Evolutionary conservation across 92 coral and sea anemone species (phyloP), one percentile per base, ranked within the genome.

Genomic region (Pocillopora meandrina): DNA sequence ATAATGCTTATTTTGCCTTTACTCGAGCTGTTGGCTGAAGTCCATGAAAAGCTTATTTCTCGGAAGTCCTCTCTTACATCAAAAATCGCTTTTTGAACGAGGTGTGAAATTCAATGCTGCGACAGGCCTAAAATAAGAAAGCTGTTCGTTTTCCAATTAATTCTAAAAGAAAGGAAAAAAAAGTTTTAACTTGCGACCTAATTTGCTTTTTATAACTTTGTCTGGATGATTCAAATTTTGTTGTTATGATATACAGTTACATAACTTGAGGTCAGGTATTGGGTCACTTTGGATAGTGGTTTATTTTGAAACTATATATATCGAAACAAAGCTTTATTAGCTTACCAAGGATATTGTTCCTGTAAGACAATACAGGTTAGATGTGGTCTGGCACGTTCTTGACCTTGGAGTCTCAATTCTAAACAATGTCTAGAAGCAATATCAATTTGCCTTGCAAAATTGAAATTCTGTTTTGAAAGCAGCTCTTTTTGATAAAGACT

Each of bases 251-350:
- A 42, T 42, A 42, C 10, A 10, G 66, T 71, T 68, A 70, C 77
- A 49, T 34, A 75, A 69, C 33, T 2, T 19, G 21, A 58, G 36
- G 56, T 21, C 19, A 23, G 78, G 5, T 10, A 1, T 8, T 15
- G 10, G 70, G 70, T 66, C 65, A 80, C 2, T 26, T 13, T 55
- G 55, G 52, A 17, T 31, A 42, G 61, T 4, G 84, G 65, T 17
- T 71, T 59, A 70, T 36, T 71, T 59, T 59, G 68, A 71, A 81
- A 69, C 69, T 81, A 70, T 36, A 81, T 71, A 70, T 81, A 21
- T 59, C 71, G 65, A 35, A 75, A 31, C 42, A 70, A 65, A 12
- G 71, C 70, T 79, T 20, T 31, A 49, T 78, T 78, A 11, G 73
- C 82, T 78, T 49, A 65, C 69, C 49, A 63, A 31, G 12, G 47